Conservation (phyloP, 1,140 invertebrate genomes). For the Sinonovacula constricta region DNA sequence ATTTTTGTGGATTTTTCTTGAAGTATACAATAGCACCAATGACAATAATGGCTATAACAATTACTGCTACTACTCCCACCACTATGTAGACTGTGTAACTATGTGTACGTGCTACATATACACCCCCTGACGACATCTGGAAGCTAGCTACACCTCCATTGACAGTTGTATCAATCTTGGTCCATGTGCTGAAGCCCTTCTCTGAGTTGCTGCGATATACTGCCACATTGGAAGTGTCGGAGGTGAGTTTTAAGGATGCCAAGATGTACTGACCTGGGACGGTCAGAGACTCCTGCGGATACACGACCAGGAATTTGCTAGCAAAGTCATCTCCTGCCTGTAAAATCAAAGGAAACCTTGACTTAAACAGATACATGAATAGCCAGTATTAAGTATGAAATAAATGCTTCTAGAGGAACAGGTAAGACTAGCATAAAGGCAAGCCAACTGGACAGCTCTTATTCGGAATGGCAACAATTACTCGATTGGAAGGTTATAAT, state of each 20-base stretch:
- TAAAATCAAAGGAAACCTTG: constrained; percentile 45
- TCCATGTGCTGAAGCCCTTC: constrained; percentile 64
- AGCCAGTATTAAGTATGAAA: too few relatives aligned
- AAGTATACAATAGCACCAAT: constrained; percentile 68
- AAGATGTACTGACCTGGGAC: constrained; percentile 54
- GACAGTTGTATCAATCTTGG: constrained; percentile 62
- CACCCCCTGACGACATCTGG: constrained; percentile 64
- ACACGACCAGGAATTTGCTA: constrained; percentile 70
- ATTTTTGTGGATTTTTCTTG: constrained; percentile 68
- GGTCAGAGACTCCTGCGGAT: constrained; percentile 60
- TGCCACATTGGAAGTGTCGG: constrained; percentile 52
- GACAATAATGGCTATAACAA: constrained; percentile 64
- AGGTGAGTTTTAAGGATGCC: constrained; percentile 56
- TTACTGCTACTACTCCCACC: constrained; percentile 58
- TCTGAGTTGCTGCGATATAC: constrained; percentile 64
- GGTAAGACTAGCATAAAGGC: too few relatives aligned
- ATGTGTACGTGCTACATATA: constrained; percentile 65
- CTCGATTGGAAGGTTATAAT: too few relatives aligned
- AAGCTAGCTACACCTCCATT: constrained; percentile 61
- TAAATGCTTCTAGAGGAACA: too few relatives aligned
- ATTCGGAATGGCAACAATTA: too few relatives aligned
- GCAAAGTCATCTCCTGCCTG: constrained; percentile 72
- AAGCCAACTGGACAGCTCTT: not conserved
- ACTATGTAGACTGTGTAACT: constrained; percentile 62
- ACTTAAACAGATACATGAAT: too few relatives aligned